A percentile compares a stretch with the other conserved stretches of the same genome.
Evolutionary conservation across 2,888 invertebrate genomes (phyloP).

Genomic region (Carcina quercana): DNA sequence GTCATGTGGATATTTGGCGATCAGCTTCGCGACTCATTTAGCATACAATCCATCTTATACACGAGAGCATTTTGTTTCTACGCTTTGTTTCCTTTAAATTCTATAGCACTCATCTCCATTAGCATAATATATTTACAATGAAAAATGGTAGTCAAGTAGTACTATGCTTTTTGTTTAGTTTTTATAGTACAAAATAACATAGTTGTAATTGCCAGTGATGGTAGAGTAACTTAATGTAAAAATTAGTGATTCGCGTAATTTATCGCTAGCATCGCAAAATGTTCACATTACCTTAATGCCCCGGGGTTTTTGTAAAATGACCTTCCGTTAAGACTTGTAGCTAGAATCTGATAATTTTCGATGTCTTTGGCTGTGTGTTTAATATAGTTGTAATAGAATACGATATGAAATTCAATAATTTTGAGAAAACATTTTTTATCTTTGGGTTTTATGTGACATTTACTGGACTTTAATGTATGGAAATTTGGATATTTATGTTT

Average conservation of each 20-base stretch:
- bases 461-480: slow-evolving; percentile 39
- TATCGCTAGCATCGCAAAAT: slow-evolving; percentile 74
- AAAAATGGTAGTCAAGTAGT: slow-evolving; percentile 67
- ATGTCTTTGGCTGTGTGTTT: slow-evolving; percentile 73
- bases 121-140: slow-evolving; percentile 53
- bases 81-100: slow-evolving; percentile 38
- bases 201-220: slow-evolving; percentile 32
- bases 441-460: slow-evolving; percentile 51
- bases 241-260: slow-evolving; percentile 33
- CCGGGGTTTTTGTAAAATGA: slow-evolving; percentile 47
- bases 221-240: slow-evolving; percentile 29
- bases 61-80: slow-evolving; percentile 42
- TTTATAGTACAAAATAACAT: slow-evolving; percentile 26
- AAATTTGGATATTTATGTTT: slow-evolving; percentile 66
- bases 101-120: slow-evolving; percentile 42
- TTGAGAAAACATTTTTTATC: slow-evolving; percentile 59
- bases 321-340: slow-evolving; percentile 49
- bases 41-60: slow-evolving; percentile 45
- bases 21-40: slow-evolving; percentile 56
- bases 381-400: slow-evolving; percentile 48
- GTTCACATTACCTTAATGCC: slow-evolving; percentile 68
- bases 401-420: slow-evolving; percentile 48
- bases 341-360: slow-evolving; percentile 63
- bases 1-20: slow-evolving; percentile 75
- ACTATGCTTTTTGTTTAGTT: slow-evolving; percentile 43